A percentile compares a stretch with the other conserved stretches of the same genome.
These are phyloP conservation scores for Leucophenga varia DNA, from an alignment of 1,140 invertebrate species.

Conservation along the genomic window DNA sequence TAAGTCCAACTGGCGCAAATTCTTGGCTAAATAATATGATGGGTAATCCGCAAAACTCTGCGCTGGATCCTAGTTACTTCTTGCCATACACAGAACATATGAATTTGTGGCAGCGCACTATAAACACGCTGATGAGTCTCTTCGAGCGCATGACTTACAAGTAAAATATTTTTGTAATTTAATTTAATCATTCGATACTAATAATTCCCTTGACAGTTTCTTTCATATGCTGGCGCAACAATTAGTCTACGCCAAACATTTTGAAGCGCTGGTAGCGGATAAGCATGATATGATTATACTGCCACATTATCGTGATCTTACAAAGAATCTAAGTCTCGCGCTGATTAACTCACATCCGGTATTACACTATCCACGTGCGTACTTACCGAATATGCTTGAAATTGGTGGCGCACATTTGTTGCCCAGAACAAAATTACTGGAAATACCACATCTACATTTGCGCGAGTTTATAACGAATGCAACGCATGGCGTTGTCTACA, in stretches of 20 bases:
- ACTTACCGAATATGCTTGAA: constrained; percentile 62
- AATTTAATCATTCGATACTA: not conserved
- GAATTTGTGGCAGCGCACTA: constrained; percentile 62
- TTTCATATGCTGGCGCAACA: constrained; percentile 52
- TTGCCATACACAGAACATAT: constrained; percentile 60
- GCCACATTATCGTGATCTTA: constrained; percentile 59
- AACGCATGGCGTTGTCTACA: constrained; percentile 62
- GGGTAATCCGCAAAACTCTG: constrained; percentile 64
- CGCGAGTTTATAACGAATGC: constrained; percentile 61
- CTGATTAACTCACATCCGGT: constrained; percentile 66
- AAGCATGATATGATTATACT: constrained; percentile 8
- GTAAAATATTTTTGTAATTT: constrained; percentile 4
- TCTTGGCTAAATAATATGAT: constrained; percentile 66
- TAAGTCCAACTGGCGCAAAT: constrained; percentile 62
- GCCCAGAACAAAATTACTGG: not conserved
- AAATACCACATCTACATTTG: constrained; percentile 26
- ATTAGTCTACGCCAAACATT: constrained; percentile 44
- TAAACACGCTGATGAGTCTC: constrained; percentile 57
- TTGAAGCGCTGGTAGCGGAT: constrained; percentile 35
- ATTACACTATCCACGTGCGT: constrained; percentile 63
- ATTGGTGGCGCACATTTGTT: constrained; percentile 60
- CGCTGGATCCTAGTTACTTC: constrained; percentile 64
- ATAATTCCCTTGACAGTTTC: constrained; percentile 27
- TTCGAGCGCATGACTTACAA: constrained; percentile 51
- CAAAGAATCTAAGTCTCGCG: constrained; percentile 63